Base-by-base conservation (phyloP, 2,113 vertebrate genomes). In the Osmerus mordax region DNA sequence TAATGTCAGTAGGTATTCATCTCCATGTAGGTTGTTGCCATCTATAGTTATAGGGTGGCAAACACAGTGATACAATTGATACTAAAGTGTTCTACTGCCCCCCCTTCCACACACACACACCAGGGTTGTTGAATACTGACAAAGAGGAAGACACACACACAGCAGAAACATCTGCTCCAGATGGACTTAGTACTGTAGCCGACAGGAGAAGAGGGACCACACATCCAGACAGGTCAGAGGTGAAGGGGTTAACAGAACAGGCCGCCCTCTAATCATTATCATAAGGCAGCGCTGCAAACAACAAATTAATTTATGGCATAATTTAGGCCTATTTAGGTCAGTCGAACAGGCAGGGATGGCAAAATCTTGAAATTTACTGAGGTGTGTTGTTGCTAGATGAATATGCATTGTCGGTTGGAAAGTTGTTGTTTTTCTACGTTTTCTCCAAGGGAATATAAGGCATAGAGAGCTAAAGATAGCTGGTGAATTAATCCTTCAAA, bases 91-190 rank as follows among this genome's bases (percentile, higher is more conserved):
- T 81, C 72, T 81, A 69, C 74, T 74, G 53, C 36, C 52, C 25
- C 62, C 56, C 23, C 67, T 7, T 58, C 1, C 58, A 52, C 59
- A 75, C 71, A 75, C 52, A 16, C 60, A 53, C 70, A 11, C 58
- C 36, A 14, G 21, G 18, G 32, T 14, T 11, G 59, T 61, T 28
- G 25, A 28, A 23, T n/a, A 6, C 11, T 13, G 13, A 52, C 36
- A 28, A n/a, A 59, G 63, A 81, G 32, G 75, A 47, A 70, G 55
- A 71, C 36, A 58, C 68, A 75, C 51, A 67, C 1, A 71, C 32
- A 52, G 21, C 29, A 79, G 63, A 61, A 84, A 88, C 88, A 88
- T 89, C 86, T 89, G 88, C 76, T 89, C 80, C 78, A 56, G 15
- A 16, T 15, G n/a, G 54, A 56, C 53, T 21, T 21, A 59, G 18